phyloP scores from a whole-genome alignment of 92 coral and sea anemone species.

The Paramuricea clavata region DNA sequence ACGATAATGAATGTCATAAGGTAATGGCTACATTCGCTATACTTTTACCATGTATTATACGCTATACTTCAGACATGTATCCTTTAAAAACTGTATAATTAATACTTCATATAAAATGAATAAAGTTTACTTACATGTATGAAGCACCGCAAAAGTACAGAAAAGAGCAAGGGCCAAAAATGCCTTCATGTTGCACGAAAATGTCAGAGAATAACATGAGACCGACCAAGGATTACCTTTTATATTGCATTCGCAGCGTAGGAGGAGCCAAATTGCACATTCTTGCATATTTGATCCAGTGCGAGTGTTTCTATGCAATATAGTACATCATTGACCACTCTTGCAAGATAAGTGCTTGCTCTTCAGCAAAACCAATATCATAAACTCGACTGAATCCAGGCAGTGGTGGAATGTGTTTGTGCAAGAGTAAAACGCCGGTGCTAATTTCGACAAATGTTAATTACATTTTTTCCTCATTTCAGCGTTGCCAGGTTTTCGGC shows the following conservation, averaged over 20 bases:
- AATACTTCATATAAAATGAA: not conserved
- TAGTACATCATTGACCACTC: not conserved
- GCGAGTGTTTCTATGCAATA: slow-evolving; percentile 18
- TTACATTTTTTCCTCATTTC: not conserved
- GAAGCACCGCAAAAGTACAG: not conserved
- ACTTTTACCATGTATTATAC: no score
- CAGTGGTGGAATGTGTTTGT: slow-evolving; percentile 2
- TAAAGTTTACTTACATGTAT: not conserved
- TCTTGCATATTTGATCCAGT: slow-evolving; percentile 5
- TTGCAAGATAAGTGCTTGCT: not conserved
- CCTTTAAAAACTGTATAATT: no score
- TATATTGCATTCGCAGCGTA: not conserved
- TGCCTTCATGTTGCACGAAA: slow-evolving; percentile 9
- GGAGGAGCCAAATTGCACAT: not conserved
- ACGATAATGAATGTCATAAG: no score
- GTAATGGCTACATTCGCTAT: no score
- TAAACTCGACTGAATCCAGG: not conserved
- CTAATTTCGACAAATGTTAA: not conserved
- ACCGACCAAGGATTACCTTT: not conserved
- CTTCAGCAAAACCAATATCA: not conserved
- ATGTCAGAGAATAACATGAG: not conserved
- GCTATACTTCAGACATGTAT: no score
- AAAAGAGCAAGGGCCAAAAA: not conserved
- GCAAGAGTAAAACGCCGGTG: not conserved
- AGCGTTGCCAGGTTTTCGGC: slow-evolving; percentile 16